Base-by-base conservation (phyloP, 2,113 vertebrate species). In the Ictalurus punctatus region DNA sequence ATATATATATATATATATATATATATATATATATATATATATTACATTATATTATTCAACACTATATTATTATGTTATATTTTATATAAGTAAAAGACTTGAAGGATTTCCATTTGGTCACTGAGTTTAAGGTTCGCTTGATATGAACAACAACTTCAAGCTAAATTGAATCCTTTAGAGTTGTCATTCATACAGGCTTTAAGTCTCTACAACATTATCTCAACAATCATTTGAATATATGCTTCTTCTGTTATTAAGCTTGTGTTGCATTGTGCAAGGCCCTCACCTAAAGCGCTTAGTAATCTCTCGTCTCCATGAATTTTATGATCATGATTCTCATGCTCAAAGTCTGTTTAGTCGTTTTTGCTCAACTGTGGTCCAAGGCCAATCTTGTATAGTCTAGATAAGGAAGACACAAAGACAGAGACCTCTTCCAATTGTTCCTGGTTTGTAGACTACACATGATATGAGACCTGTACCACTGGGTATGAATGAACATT, bases 331-430 rank as follows among this genome's bases (percentile, higher is more conserved):
- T 30, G 79, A 30, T 56, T 8, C n/a, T 81, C 4, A 13, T 34
- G 30, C 9, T 59, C 37, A 59, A 54, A 61, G 21, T 83, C 17
- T 83, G 23, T 14, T 63, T 82, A 37, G 37, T 40, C 37, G 14
- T 79, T 81, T 16, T 44, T 40, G 34, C 10, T 63, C 23, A 3
- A 25, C 12, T 1, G 1, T 61, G 9, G 30, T 58, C 54, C 17
- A 82, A 58, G 79, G 79, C 56, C 80, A 40, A 16, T 40, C 56
- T 61, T 58, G 52, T 81, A 34, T 82, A 81, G 54, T 61, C 56
- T 59, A 13, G 25, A 59, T 37, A 52, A 69, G 65, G 56, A n/a
- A n/a, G 27, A 61, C 7, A 54, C 37, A 84, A 25, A n/a, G 6
- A 67, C 7, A 48, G 21, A 52, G 59, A 27, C 10, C 23, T 48